Evolutionary conservation across 2,888 invertebrate genomes (phyloP).

Genomic region (Sesia bembeciformis): DNA sequence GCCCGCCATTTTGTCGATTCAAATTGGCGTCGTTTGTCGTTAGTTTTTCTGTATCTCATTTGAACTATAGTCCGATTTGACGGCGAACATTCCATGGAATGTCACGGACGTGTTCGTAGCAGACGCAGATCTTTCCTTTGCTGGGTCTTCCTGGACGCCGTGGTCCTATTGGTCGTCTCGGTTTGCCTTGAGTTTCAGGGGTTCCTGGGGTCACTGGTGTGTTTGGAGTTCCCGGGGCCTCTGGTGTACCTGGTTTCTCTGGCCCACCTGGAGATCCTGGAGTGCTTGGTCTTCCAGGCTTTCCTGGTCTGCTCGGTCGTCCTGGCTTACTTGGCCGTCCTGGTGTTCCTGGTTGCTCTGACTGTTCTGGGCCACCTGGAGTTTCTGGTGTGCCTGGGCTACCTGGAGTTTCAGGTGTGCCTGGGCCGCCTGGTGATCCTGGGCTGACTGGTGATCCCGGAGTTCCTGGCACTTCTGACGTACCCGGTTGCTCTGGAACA

Average conservation of each 20-base stretch:
- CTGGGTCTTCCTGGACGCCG: not conserved
- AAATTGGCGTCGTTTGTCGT: too few species aligned
- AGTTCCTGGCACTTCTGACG: not conserved
- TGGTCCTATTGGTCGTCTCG: conserved; percentile 28
- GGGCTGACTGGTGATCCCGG: not conserved
- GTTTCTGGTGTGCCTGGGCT: not conserved
- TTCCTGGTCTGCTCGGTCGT: conserved; percentile 1
- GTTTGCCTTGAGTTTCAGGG: conserved; percentile 49
- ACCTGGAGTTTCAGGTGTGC: not conserved
- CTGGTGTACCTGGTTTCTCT: conserved; percentile 54
- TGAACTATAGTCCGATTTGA: not conserved
- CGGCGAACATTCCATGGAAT: not conserved
- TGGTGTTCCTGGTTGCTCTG: not conserved
- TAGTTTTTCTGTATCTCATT: not conserved
- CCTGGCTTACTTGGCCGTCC: not conserved
- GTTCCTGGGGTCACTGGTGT: conserved; percentile 30
- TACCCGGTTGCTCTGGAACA: not conserved
- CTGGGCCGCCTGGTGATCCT: not conserved
- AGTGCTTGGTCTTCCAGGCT: not conserved
- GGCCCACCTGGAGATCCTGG: conserved; percentile 7
- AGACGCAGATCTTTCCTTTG: not conserved
- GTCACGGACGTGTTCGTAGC: not conserved
- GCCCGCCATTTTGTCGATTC: too few species aligned
- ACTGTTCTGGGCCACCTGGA: not conserved
- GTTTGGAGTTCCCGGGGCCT: conserved; percentile 50